A percentile compares a stretch with the other conserved stretches of the same genome.
Conservation (phyloP, 2,888 invertebrate species). For the Troides helena region DNA sequence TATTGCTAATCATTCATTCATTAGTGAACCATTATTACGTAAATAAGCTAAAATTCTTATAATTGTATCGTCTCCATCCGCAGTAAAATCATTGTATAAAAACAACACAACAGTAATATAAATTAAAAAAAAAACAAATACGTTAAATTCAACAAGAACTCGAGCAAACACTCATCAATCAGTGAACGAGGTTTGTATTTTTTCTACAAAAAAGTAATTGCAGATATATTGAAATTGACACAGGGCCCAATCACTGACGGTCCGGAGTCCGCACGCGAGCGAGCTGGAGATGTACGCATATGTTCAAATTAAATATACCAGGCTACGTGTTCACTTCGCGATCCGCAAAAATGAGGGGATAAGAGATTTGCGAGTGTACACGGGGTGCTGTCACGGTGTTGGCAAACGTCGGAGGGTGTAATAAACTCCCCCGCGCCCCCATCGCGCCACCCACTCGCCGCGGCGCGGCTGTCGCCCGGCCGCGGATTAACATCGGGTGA, state of each 20-base stretch:
- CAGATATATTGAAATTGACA: conserved; percentile 32
- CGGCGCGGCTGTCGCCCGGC: conserved; percentile 34
- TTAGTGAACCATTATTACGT: too few relatives aligned
- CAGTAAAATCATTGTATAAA: too few relatives aligned
- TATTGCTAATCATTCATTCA: too few relatives aligned
- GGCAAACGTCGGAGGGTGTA: conserved; percentile 45
- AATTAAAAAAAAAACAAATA: conserved; percentile 2
- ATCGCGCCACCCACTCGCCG: too few relatives aligned
- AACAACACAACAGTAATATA: too few relatives aligned
- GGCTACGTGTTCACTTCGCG: conserved; percentile 30
- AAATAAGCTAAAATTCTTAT: too few relatives aligned
- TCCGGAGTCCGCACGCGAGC: not conserved
- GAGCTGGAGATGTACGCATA: conserved; percentile 17
- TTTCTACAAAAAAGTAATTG: conserved; percentile 19
- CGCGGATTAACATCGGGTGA: conserved; percentile 49
- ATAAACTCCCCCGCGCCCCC: conserved; percentile 22
- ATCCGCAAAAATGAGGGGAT: conserved; percentile 35
- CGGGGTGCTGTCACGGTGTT: conserved; percentile 61
- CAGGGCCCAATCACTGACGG: conserved; percentile 27
- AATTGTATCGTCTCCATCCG: too few relatives aligned
- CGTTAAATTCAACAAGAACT: conserved; percentile 5
- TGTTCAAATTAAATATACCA: conserved; percentile 33
- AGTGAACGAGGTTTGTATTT: not conserved
- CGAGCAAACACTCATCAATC: conserved; percentile 22
- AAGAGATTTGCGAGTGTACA: conserved; percentile 47